phyloP scores from a whole-genome alignment of 2,113 vertebrate species.

The Procavia capensis region DNA sequence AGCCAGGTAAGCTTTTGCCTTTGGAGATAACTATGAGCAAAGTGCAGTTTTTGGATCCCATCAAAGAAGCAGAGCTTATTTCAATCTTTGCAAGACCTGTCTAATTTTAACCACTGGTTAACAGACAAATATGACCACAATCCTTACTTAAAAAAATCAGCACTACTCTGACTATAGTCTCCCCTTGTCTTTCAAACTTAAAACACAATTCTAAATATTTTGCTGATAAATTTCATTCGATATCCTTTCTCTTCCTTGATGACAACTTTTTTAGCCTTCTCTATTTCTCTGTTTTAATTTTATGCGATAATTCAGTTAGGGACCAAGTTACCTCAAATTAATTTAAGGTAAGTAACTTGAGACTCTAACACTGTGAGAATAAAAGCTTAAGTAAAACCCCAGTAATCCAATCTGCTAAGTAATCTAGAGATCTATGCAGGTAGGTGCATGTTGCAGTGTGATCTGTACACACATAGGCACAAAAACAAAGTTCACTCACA shows the following conservation, averaged over 20 bases:
- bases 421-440: neutral
- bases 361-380: neutral
- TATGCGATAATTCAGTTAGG: conserved; percentile 42
- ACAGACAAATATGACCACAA: neutral
- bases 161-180: neutral
- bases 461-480: neutral
- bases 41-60: neutral
- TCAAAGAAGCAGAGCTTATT: neutral
- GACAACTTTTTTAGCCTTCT: neutral
- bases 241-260: neutral
- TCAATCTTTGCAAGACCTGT: neutral
- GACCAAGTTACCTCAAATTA: neutral
- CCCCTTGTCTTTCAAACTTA: neutral
- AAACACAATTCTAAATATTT: conserved; percentile 1
- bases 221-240: neutral
- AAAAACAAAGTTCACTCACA: neutral
- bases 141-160: neutral
- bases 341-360: neutral
- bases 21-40: neutral
- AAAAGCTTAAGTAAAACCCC: conserved; percentile 37
- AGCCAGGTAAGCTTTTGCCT: conserved; percentile 3
- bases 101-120: conserved; percentile 7
- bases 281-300: conserved; percentile 32
- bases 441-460: neutral
- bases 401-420: neutral